Conservation (phyloP, 2,797 vertebrate species). For the Scomberomorus guttatus region DNA sequence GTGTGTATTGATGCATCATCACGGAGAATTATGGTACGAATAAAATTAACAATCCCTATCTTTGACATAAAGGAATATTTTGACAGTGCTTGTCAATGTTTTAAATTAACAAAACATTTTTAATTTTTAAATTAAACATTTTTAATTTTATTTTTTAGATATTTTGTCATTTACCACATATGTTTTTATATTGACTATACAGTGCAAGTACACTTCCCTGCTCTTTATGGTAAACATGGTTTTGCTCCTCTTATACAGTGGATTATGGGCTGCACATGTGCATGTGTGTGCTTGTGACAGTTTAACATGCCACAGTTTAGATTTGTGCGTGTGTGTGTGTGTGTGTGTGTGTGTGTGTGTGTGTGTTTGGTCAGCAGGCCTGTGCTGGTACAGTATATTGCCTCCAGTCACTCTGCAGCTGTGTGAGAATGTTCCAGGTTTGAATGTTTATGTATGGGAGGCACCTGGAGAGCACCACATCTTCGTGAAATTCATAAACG, state of each 20-base stretch:
- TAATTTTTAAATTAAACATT: neutral
- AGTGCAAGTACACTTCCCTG: neutral
- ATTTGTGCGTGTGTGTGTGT: slow-evolving; percentile 34
- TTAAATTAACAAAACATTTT: neutral
- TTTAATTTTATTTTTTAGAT: neutral
- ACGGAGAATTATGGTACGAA: slow-evolving; percentile 7
- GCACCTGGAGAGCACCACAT: slow-evolving; percentile 90
- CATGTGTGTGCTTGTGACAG: slow-evolving; percentile 54
- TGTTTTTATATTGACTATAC: slow-evolving; percentile 5
- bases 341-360: slow-evolving; percentile 45
- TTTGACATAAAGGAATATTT: slow-evolving; percentile 13
- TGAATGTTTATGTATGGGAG: slow-evolving; percentile 79
- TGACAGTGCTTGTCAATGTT: neutral
- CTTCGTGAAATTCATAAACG: slow-evolving; percentile 85
- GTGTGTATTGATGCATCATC: neutral
- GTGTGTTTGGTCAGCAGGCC: slow-evolving; percentile 84
- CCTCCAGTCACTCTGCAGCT: slow-evolving; percentile 86
- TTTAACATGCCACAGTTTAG: slow-evolving; percentile 64
- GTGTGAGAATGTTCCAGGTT: slow-evolving; percentile 84
- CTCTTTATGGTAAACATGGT: slow-evolving; percentile 11
- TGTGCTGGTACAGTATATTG: slow-evolving; percentile 81
- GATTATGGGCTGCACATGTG: slow-evolving; percentile 47
- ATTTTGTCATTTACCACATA: neutral
- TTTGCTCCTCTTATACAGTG: slow-evolving; percentile 20
- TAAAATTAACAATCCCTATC: neutral